phyloP scores from a whole-genome alignment of 2,113 vertebrate genomes.

The Conger conger region DNA sequence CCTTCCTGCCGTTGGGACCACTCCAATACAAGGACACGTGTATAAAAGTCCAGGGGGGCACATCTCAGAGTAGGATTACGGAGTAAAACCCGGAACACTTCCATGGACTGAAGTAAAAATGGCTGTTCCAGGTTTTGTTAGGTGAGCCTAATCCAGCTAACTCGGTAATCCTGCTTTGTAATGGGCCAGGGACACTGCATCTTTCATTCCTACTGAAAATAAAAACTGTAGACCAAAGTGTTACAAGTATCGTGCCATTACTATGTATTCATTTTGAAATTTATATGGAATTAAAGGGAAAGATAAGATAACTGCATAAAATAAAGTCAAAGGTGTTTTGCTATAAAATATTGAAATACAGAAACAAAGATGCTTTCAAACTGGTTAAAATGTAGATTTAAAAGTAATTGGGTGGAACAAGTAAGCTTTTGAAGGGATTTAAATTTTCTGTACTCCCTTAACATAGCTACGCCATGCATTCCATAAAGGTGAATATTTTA shows the following conservation, averaged over 20 bases:
- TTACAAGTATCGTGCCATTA: background rate
- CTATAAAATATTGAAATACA: background rate
- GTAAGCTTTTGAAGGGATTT: background rate
- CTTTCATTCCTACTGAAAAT: background rate
- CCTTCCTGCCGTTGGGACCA: too few species aligned
- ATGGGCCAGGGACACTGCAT: background rate
- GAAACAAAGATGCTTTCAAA: background rate
- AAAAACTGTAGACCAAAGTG: background rate
- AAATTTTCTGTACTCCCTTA: background rate
- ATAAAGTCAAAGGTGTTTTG: background rate
- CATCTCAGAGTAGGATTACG: too few species aligned
- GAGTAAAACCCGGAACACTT: too few species aligned
- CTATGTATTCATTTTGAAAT: background rate
- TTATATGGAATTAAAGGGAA: background rate
- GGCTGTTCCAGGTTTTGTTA: too few species aligned
- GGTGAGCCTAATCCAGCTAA: too few species aligned
- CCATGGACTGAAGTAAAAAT: too few species aligned
- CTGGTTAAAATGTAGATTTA: background rate
- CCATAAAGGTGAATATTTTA: background rate
- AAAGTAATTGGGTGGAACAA: background rate
- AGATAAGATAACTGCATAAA: background rate
- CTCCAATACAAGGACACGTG: too few species aligned
- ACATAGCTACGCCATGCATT: background rate
- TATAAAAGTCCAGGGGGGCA: too few species aligned
- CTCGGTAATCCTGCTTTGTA: too few species aligned